Evolutionary conservation across 2,113 vertebrate species (phyloP), one percentile per base, ranked within the genome.

Genomic region (Anarhynchus alexandrinus): DNA sequence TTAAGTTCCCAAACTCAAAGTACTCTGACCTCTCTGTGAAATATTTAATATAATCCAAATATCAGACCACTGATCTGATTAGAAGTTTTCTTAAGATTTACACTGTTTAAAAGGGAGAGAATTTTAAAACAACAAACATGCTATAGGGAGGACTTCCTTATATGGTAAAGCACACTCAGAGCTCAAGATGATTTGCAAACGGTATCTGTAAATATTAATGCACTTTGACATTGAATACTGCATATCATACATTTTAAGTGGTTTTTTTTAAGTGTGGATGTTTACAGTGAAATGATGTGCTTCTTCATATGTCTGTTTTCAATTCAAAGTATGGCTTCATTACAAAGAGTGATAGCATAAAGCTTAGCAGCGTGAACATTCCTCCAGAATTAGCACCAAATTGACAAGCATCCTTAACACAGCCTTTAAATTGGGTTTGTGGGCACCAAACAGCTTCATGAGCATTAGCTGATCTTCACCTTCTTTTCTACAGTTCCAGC

Each of bases 151-250:
- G 19, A 45, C 19, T 85, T 82, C 82, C 55, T 91, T 89, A 43
- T 45, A 74, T 9, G 34, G 69, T 54, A 93, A 87, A 74, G 43
- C 55, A 91, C 82, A 57, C 43, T 71, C 23, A 0, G 6, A 73
- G 30, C 58, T 87, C 74, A 70, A 81, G 49, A 88, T 22, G 47
- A 89, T 87, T 91, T 96, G 86, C 81, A 95, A 96, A 81, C 55
- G 26, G 25, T 74, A 58, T 76, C 83, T 93, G 86, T 92, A 95
- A 96, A 94, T 94, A 96, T 93, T 95, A 96, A 96, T 91, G 93
- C 45, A 83, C 92, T 95, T 88, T 84, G 94, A 93, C 78, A 95
- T 30, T 81, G 80, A 88, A 86, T 65, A 45, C 42, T 3, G n/a
- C 71, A 93, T 85, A 79, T 85, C 81, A 94, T 94, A 40, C 86